Evolutionary conservation across 2,888 invertebrate species (phyloP), one percentile per base, ranked within the genome.

Genomic region (Odontothrips loti): DNA sequence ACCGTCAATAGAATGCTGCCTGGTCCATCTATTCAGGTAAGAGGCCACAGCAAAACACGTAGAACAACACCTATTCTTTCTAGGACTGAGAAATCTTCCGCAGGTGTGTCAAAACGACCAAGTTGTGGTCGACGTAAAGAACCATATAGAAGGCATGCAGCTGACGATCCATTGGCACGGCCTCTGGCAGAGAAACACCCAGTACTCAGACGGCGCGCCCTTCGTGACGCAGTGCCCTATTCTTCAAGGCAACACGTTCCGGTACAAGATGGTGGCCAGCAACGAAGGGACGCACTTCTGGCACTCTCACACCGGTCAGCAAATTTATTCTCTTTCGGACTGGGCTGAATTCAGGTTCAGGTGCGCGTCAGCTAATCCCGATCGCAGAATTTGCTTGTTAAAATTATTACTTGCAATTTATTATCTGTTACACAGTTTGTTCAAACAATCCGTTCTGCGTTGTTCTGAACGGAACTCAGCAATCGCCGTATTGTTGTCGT

Each of bases 141-240:
- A 97, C 87, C 94, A 94, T 85, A 93, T 97, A 92, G 95, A 95
- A 86, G 96, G 95, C 82, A 94, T 95, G 92, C 96, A 96, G 87
- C 93, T 94, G 3, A 95, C 96, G 80, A 91, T 98, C 83, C 97
- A 98, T 87, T 97, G 97, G 97, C 97, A 97, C 87, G 97, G 97
- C 83, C 91, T 96, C 85, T 94, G 92, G 91, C 96, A 96, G 86
- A 90, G 92, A 85, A 95, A 94, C 81, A 91, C 94, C 0, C 96
- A 96, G 86, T 96, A 96, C 87, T 96, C 95, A 86, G 96, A 96
- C 85, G 96, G 96, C 83, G 96, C 96, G 63, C 96, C 96, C n/a
- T 95, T 95, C 85, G 95, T 96, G 75, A 96, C 96, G 0, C 96
- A 96, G 87, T 96, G 96, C 87, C 96, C 96, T 43, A 96, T 96